Evolutionary conservation across 1,140 invertebrate genomes (phyloP).

Genomic region (Octopus sinensis): DNA sequence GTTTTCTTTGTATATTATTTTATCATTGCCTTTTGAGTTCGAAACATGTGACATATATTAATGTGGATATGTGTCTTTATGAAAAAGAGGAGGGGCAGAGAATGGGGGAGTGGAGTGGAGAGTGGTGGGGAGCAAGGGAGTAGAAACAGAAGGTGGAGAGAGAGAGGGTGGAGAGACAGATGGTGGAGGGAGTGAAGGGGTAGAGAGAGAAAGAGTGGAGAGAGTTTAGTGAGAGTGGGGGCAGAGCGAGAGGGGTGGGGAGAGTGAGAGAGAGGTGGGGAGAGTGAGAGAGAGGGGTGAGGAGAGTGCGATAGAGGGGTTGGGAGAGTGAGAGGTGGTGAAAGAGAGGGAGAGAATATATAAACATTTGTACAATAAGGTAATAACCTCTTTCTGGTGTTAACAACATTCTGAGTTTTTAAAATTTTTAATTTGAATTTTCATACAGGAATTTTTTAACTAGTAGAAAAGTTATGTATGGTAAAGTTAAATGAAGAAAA

Average conservation of each 20-base stretch:
- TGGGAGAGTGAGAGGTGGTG: not conserved
- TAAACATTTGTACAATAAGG: no score
- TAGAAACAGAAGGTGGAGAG: not conserved
- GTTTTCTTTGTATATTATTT: no score
- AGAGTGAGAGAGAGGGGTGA: not conserved
- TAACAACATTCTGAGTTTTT: no score
- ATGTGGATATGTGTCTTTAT: no score
- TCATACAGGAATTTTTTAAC: no score
- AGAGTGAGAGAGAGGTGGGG: no score
- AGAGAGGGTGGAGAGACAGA: not conserved
- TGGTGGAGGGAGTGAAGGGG: not conserved
- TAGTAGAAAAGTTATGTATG: no score
- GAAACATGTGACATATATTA: no score
- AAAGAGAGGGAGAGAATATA: not conserved
- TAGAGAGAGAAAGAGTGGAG: conserved; percentile 4
- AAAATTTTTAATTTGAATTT: no score
- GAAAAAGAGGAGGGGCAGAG: not conserved
- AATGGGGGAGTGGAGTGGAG: not conserved
- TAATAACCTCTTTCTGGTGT: no score
- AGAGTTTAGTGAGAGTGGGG: not conserved
- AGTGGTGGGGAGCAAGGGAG: not conserved
- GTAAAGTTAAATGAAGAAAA: no score
- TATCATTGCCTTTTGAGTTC: no score
- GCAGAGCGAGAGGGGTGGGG: not conserved
- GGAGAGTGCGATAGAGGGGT: not conserved